Base-by-base conservation (phyloP, 2,888 invertebrate genomes). In the Drosophila falleni region DNA sequence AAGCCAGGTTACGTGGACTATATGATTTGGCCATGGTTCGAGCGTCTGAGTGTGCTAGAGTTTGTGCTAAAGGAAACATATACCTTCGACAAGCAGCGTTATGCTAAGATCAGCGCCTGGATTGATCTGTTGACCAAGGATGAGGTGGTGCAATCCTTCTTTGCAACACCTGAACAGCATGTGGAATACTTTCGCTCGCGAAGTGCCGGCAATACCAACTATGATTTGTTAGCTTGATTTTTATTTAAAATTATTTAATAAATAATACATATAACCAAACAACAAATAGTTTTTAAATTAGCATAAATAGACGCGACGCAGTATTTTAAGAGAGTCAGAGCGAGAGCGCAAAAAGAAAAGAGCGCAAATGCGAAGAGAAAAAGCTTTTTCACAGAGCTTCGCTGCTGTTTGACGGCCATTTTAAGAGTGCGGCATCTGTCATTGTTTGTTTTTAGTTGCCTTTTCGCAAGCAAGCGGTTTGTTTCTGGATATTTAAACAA, bases 11-110 rank as follows among this genome's bases (percentile, higher is more conserved):
- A 96, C 94, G 93, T 97, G 56, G 97, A 97, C 91, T 96, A 95
- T 80, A 96, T 97, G 94, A 95, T 97, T 77, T 97, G 97, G 97
- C 97, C 97, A 2, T 97, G 97, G 96, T 94, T 96, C 85, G 97
- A 97, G 91, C 90, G 93, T 39, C 74, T 91, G 5, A 71, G 88
- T 15, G 79, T 96, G 44, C 93, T 96, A 0, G 93, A 94, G 84
- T 90, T 95, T 23, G 89, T 95, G 47, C 62, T 91, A 5, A 95
- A 94, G 54, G 93, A 95, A 47, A 94, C 95, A 55, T 96, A 63
- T 23, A 71, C 4, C n/a, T 78, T 89, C 4, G 78, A 80, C 33
- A 67, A 58, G 33, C 47, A 76, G 42, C 81, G 87, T 2, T 88
- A 50, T 42, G 49, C 23, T 13, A 62, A 80, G 10, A 33, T 87